Conservation (phyloP, 2,888 invertebrate species). For the Syritta pipiens region DNA sequence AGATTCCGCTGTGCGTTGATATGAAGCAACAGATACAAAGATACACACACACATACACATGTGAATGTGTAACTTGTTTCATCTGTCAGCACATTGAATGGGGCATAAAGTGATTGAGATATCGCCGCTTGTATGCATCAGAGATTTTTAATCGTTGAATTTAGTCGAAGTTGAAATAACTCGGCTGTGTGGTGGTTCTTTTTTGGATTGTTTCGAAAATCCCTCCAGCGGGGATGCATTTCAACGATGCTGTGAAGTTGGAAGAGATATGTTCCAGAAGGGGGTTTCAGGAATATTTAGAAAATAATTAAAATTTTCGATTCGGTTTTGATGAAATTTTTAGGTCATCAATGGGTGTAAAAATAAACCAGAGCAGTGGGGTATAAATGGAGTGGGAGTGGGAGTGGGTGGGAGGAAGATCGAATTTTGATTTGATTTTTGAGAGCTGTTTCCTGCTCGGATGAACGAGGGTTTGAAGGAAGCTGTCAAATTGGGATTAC, state of each 20-base stretch:
- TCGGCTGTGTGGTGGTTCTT: not conserved
- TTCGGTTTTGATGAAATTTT: conserved; percentile 64
- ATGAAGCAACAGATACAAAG: conserved; percentile 37
- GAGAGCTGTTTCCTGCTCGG: not conserved
- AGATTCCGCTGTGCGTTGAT: conserved; percentile 64
- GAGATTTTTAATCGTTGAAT: conserved; percentile 61
- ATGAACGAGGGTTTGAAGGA: not conserved
- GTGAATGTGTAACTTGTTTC: conserved; percentile 62
- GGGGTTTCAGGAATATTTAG: conserved; percentile 57
- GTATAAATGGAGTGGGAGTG: too few relatives aligned
- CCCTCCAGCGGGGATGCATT: conserved; percentile 34
- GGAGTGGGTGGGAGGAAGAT: too few relatives aligned
- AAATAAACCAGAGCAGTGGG: conserved; percentile 19
- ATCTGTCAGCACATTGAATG: conserved; percentile 67
- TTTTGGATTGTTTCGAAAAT: conserved; percentile 20
- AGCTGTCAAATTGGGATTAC: too few relatives aligned
- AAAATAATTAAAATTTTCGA: conserved; percentile 65
- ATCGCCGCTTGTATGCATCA: conserved; percentile 54
- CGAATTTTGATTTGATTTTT: too few relatives aligned
- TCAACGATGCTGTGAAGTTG: not conserved
- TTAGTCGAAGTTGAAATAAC: conserved; percentile 28
- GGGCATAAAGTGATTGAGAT: conserved; percentile 69
- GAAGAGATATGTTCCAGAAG: conserved; percentile 18
- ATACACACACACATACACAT: not conserved
- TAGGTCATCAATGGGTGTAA: conserved; percentile 41